A percentile compares a stretch with the other conserved stretches of the same genome.
Evolutionary conservation across 2,888 invertebrate species (phyloP).

Genomic region (Orchesellides sinensis): DNA sequence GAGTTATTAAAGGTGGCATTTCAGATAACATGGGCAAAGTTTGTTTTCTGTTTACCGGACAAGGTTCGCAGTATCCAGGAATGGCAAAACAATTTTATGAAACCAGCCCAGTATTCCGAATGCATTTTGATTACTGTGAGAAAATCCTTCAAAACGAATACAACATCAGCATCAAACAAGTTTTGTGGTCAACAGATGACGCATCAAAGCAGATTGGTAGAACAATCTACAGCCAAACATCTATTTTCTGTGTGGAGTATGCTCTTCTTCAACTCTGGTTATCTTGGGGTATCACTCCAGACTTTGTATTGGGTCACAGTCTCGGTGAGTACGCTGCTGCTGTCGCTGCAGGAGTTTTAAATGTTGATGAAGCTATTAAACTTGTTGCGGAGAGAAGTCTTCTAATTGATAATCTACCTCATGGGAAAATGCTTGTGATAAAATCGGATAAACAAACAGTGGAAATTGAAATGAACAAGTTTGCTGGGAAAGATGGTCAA

Average conservation of each 20-base stretch:
- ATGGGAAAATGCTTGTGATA: conserved; percentile 59
- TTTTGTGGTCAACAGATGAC: conserved; percentile 1
- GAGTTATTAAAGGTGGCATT: not conserved
- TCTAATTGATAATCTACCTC: conserved; percentile 48
- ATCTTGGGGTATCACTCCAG: conserved; percentile 56
- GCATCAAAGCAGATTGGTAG: not conserved
- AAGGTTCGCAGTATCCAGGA: conserved; percentile 1
- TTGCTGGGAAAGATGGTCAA: no score
- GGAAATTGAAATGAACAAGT: not conserved
- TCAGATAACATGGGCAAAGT: not conserved
- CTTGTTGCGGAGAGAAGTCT: conserved; percentile 56
- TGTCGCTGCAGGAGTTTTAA: not conserved
- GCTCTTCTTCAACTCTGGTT: conserved; percentile 34
- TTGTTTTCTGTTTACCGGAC: not conserved
- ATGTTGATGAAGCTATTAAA: conserved; percentile 48
- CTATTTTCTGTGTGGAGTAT: conserved; percentile 31
- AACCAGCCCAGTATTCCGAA: conserved; percentile 32
- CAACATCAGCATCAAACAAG: conserved; percentile 14
- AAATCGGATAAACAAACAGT: conserved; percentile 30
- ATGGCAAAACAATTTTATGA: conserved; percentile 24
- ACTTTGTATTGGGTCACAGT: conserved; percentile 23
- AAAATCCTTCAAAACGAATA: conserved; percentile 10
- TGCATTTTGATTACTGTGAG: conserved; percentile 31
- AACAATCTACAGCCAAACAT: conserved; percentile 29
- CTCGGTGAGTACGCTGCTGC: conserved; percentile 19